These are phyloP conservation scores for Caenorhabditis briggsae DNA, from an alignment of 1,140 invertebrate genomes.

Conservation along the genomic window DNA sequence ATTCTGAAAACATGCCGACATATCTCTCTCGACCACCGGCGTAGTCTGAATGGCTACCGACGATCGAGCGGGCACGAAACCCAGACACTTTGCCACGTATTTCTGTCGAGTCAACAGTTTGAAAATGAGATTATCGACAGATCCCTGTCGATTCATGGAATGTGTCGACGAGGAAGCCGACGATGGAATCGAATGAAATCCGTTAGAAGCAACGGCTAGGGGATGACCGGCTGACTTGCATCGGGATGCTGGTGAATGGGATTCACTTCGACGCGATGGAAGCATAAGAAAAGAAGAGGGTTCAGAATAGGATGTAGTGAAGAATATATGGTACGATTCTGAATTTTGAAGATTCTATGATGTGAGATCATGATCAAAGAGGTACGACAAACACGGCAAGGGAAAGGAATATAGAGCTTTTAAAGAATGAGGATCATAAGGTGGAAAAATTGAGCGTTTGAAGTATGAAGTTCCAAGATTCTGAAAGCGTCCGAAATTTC, in stretches of 20 bases:
- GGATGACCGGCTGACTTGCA: conserved; percentile 46
- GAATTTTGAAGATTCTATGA: not conserved
- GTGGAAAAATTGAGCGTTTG: too few relatives aligned
- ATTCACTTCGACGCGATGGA: conserved; percentile 35
- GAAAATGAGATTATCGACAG: conserved; percentile 39
- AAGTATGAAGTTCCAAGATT: too few relatives aligned
- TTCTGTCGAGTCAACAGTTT: conserved; percentile 35
- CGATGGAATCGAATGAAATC: conserved; percentile 45
- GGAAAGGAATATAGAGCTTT: too few relatives aligned
- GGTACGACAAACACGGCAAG: not conserved
- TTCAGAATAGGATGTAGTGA: not conserved
- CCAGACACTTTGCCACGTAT: conserved; percentile 32
- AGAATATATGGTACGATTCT: not conserved
- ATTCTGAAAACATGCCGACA: not conserved
- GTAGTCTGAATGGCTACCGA: conserved; percentile 38
- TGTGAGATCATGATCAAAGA: not conserved
- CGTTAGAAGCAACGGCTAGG: not conserved
- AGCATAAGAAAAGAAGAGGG: not conserved
- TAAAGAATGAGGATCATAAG: too few relatives aligned
- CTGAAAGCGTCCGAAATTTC: too few relatives aligned
- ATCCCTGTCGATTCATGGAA: conserved; percentile 41
- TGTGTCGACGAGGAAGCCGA: conserved; percentile 49
- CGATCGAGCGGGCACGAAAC: conserved; percentile 8
- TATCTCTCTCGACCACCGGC: conserved; percentile 10
- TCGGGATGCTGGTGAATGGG: conserved; percentile 25